Base-by-base conservation (phyloP, 1,140 invertebrate species). In the Pinna nobilis region DNA sequence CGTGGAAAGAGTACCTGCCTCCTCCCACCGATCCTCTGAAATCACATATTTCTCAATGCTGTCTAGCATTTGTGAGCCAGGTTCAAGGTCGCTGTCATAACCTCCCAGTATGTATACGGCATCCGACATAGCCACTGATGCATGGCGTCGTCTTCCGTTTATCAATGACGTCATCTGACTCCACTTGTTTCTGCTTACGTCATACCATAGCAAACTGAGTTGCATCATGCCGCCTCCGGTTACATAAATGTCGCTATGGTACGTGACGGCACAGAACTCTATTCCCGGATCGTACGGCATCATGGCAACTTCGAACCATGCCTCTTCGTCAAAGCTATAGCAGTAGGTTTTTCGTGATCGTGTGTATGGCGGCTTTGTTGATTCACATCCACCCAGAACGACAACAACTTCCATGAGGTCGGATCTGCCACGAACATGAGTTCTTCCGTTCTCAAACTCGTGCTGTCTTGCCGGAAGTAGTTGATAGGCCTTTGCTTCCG, bases 221-320 rank as follows among this genome's bases (percentile, higher is more conserved):
- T 83, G 80, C 50, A 70, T 76, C 33, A 79, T 57, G 11, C 83
- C 83, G 32, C 83, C 83, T 3, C 83, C 83, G 3, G 83, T 81
- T 13, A 85, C 76, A 55, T 78, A 85, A 35, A 85, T 83, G 41
- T 85, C 83, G 57, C 80, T 83, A 33, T 76, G 77, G 61, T 82
- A 79, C 3, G 82, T 81, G 41, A 82, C 83, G 11, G 81, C 77
- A 0, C 81, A 80, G 67, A 85, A 85, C 57, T 85, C 83, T 37
- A 85, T 85, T 11, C 83, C 83, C 0, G 83, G 83, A 57, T 85
- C 83, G 61, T 79, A 83, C 3, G 83, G 81, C 1, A 85, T 57
- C 0, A 77, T 69, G 20, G 82, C 78, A 5, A 85, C 30, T 41
- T 78, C 77, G 63, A 69, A 85, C 83, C 83, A 85, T 41, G 75